phyloP scores from a whole-genome alignment of 1,140 invertebrate genomes.

The Hetaerina americana region DNA sequence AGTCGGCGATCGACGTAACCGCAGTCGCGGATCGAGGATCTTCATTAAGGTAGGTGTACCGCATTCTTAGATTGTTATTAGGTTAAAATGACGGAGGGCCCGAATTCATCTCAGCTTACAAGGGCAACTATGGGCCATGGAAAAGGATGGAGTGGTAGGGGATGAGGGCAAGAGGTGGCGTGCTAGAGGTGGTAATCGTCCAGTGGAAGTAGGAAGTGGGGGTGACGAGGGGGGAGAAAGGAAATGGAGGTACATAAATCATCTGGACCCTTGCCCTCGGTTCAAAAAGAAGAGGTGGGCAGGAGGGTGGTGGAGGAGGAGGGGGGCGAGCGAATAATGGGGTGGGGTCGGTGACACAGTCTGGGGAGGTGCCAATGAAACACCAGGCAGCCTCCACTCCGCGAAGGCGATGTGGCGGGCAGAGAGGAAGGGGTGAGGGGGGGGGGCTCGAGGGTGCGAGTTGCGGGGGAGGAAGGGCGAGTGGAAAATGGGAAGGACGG shows the following conservation, averaged over 20 bases:
- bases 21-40: no score
- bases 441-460: neutral
- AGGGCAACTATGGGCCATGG: no score
- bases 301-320: neutral
- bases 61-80: no score
- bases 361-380: conserved; percentile 18
- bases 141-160: neutral
- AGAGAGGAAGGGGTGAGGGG: neutral
- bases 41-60: no score
- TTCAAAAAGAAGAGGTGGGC: neutral
- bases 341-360: conserved; percentile 3
- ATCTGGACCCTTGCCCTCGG: neutral
- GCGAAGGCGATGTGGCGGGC: conserved; percentile 9
- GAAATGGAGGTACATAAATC: conserved; percentile 1
- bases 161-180: neutral
- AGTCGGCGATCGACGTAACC: no score
- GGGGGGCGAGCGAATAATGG: conserved; percentile 1
- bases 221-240: conserved; percentile 1
- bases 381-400: conserved; percentile 27
- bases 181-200: neutral
- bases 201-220: neutral
- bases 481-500: no score
- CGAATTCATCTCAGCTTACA: no score
- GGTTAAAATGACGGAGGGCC: no score
- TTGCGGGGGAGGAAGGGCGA: conserved; percentile 4